Conservation (phyloP, 2,113 vertebrate genomes). For the Tetraodon nigroviridis region DNA sequence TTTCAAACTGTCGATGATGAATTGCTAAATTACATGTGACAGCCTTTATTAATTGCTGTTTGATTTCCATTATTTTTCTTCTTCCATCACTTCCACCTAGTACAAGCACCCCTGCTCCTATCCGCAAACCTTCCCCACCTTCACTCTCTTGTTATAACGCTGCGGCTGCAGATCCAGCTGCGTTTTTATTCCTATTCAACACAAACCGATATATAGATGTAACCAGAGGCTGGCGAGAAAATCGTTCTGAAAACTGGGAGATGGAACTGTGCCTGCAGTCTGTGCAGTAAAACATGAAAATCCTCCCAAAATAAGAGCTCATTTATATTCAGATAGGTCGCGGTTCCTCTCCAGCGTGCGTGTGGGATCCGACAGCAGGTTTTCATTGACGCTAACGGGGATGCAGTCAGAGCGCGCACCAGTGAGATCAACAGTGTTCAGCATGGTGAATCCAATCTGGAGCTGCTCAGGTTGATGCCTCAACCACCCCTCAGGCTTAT, state of each 20-base stretch:
- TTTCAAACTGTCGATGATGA: constrained; percentile 17
- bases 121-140: background rate
- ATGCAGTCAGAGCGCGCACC: background rate
- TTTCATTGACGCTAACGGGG: constrained; percentile 14
- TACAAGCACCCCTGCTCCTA: background rate
- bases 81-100: background rate
- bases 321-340: constrained; percentile 17
- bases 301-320: constrained; percentile 14
- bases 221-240: constrained; percentile 23
- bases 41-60: constrained; percentile 19
- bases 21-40: constrained; percentile 3
- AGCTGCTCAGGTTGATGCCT: background rate
- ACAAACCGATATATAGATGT: constrained; percentile 42
- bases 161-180: background rate
- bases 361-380: background rate
- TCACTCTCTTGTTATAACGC: constrained; percentile 9
- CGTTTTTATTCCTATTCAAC: constrained; percentile 24
- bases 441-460: background rate
- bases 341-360: background rate
- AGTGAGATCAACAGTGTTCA: constrained; percentile 6
- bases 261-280: background rate
- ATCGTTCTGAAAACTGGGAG: constrained; percentile 30
- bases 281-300: constrained; percentile 7
- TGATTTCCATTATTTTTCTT: constrained; percentile 1
- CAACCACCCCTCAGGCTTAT: background rate